Percentiles rank a stretch among this genome's conserved stretches.
These are phyloP conservation scores for Drosophila azteca DNA, from an alignment of 1,140 invertebrate species.

Conservation along the genomic window DNA sequence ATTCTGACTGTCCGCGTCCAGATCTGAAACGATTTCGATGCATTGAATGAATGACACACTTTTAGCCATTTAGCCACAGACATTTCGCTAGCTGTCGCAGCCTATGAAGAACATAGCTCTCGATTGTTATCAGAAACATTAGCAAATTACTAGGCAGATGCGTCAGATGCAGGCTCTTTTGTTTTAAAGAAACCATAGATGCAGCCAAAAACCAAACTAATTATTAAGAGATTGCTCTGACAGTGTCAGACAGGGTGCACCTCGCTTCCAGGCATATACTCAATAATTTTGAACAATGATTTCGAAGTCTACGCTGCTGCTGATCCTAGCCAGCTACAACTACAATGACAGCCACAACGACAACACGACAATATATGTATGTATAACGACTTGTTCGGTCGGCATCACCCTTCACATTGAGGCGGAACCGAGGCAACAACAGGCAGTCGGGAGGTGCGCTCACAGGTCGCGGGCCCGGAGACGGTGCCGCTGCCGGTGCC, in stretches of 20 bases:
- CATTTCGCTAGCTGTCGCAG: slow-evolving; percentile 21
- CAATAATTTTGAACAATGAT: slow-evolving; percentile 54
- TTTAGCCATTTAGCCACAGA: not conserved
- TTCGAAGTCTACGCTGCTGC: slow-evolving; percentile 32
- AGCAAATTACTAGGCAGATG: not conserved
- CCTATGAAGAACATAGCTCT: slow-evolving; percentile 5
- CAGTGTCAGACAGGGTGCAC: not conserved
- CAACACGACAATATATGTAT: slow-evolving; percentile 1
- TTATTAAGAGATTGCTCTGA: not conserved
- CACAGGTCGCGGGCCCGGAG: slow-evolving; percentile 42
- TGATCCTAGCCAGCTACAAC: slow-evolving; percentile 7
- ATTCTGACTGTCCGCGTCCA: slow-evolving; percentile 82
- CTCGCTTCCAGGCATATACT: no score
- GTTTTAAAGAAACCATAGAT: slow-evolving; percentile 10
- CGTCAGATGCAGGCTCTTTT: not conserved
- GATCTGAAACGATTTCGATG: slow-evolving; percentile 58
- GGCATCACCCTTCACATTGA: slow-evolving; percentile 73
- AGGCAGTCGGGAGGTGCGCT: slow-evolving; percentile 72
- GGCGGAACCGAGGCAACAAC: slow-evolving; percentile 52
- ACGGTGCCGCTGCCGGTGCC: no score
- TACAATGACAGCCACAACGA: not conserved
- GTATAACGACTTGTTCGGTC: slow-evolving; percentile 4
- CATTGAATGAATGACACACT: not conserved
- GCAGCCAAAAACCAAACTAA: not conserved
- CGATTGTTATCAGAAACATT: not conserved